Base-by-base conservation (phyloP, 2,888 invertebrate species). In the Pedicia rivosa region DNA sequence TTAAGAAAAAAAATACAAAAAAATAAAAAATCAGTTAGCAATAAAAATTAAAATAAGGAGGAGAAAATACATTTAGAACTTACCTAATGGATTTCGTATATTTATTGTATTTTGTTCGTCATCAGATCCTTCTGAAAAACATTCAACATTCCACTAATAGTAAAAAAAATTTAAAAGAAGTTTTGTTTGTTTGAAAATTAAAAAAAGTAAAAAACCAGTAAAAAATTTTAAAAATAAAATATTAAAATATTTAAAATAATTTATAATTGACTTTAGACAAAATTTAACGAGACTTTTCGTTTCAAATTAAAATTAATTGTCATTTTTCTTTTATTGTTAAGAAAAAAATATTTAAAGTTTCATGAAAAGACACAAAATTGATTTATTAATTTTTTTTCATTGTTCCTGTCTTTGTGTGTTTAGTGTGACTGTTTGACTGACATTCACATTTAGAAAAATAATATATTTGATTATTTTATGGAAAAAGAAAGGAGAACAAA, bases 31-130 rank as follows among this genome's bases (percentile, higher is more conserved):
- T 16, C 17, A 10, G 26, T 17, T 29, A 29, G 25, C 5, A 27
- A 25, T 15, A 17, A 16, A 8, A 10, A 17, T n/a, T 30, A 20
- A n/a, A 3, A 31, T 16, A 24, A 8, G 5, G 5, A 5, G 8
- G 8, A 20, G 20, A 6, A 6, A 6, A 20, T 6, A 20, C 5
- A 20, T 20, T 20, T 24, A 17, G n/a, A 28, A 42, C 68, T 66
- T 67, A 69, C 69, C 68, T 57, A 69, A 55, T 47, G 66, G 66
- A 56, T 67, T 67, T 65, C 65, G 63, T 61, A 68, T 64, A 62
- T 59, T 59, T 54, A 57, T 57, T 40, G 46, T 59, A 52, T 48
- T 54, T 55, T 41, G 42, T 38, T 49, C 48, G 33, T 44, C 46
- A 43, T 47, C 46, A 40, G 47, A 47, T 45, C 47, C 46, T 45